A percentile compares a stretch with the other conserved stretches of the same genome.
Conservation (phyloP, 2,113 vertebrate genomes). For the Xenopus borealis region DNA sequence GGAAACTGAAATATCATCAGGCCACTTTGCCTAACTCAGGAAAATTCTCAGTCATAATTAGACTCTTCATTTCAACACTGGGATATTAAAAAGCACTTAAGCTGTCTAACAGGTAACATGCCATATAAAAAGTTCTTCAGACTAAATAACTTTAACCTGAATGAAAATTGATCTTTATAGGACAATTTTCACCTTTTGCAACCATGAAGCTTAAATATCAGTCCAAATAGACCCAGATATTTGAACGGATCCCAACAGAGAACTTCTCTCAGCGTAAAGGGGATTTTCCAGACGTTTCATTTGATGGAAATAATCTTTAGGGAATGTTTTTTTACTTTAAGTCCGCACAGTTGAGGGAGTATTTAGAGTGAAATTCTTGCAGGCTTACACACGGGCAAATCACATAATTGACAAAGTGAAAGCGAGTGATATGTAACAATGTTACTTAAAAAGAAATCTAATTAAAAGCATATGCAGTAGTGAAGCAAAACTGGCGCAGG, state of each 20-base stretch:
- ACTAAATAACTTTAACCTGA: conserved; percentile 7
- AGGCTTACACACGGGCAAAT: conserved; percentile 44
- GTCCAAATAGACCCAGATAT: conserved; percentile 7
- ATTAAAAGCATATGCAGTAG: conserved; percentile 58
- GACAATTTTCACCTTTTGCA: conserved; percentile 13
- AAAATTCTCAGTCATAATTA: neutral
- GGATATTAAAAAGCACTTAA: neutral
- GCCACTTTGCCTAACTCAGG: neutral
- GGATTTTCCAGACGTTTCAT: conserved; percentile 40
- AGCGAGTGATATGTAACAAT: conserved; percentile 47
- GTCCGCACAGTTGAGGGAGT: conserved; percentile 42
- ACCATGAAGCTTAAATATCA: conserved; percentile 4
- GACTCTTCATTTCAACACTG: neutral
- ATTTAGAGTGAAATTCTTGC: conserved; percentile 48
- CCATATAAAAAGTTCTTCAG: neutral
- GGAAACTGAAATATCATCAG: neutral
- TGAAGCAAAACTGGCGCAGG: conserved; percentile 27
- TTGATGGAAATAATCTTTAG: conserved; percentile 35
- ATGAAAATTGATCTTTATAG: conserved; percentile 1
- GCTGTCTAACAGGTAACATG: conserved; percentile 1
- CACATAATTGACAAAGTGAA: conserved; percentile 47
- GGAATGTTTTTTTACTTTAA: conserved; percentile 19
- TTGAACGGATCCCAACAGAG: conserved; percentile 16
- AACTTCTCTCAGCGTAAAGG: conserved; percentile 40
- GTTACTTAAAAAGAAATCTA: conserved; percentile 47